Percentiles rank a stretch among this genome's conserved stretches.
phyloP scores from a whole-genome alignment of 2,113 vertebrate species.

The Phoxinus phoxinus region DNA sequence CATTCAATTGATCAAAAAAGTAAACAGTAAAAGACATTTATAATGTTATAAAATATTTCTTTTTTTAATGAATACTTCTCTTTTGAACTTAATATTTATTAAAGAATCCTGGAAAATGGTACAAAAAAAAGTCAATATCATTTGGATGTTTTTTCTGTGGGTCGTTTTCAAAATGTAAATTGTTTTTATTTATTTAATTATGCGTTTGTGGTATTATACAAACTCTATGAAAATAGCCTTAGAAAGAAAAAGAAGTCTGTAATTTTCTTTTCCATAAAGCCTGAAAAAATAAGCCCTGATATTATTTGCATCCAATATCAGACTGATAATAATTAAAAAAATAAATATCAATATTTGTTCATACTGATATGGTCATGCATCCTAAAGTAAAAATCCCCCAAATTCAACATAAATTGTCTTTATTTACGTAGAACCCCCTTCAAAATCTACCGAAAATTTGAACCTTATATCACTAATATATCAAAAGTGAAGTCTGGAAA shows the following conservation, averaged over 20 bases:
- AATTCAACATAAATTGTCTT: neutral
- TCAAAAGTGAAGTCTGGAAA: constrained; percentile 14
- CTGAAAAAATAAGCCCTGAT: neutral
- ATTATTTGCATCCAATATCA: neutral
- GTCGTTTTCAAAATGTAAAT: neutral
- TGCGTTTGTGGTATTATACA: no score
- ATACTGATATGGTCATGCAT: neutral
- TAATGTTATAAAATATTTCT: neutral
- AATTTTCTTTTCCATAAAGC: neutral
- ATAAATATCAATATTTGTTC: neutral
- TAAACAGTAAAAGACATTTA: no score
- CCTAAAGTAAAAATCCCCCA: neutral
- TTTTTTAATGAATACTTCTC: neutral
- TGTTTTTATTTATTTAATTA: no score
- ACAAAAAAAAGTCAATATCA: neutral
- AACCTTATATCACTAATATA: neutral
- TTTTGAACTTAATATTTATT: neutral
- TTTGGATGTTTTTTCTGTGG: neutral
- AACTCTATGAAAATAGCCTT: neutral
- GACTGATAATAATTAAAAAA: neutral
- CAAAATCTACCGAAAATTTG: neutral
- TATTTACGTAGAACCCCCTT: neutral
- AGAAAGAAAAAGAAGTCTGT: no score
- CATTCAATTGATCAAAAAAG: no score
- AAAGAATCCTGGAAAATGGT: no score